Evolutionary conservation across 2,888 invertebrate species (phyloP).

Genomic region (Osmoderma eremita): DNA sequence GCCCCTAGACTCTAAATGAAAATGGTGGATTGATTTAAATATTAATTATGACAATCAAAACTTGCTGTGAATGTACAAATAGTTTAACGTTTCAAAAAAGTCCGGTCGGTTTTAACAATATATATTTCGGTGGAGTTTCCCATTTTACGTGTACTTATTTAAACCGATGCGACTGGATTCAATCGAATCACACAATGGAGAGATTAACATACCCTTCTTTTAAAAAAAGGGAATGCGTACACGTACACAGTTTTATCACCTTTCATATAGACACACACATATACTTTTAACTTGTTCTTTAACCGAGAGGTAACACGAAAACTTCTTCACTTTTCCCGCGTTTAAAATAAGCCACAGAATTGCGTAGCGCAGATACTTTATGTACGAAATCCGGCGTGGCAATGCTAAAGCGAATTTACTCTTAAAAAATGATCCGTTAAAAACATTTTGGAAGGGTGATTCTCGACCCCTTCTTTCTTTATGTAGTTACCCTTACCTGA

Average conservation of each 20-base stretch:
- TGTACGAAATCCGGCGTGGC: slow-evolving; percentile 12
- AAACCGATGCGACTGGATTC: neutral
- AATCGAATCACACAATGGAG: slow-evolving; percentile 8
- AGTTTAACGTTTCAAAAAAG: no score
- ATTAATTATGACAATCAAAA: slow-evolving; percentile 57
- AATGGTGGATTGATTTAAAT: slow-evolving; percentile 57
- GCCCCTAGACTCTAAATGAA: slow-evolving; percentile 55
- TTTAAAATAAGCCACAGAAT: neutral
- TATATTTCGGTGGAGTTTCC: neutral
- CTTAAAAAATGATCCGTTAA: slow-evolving; percentile 39
- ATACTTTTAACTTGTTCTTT: neutral
- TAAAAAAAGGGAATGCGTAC: neutral
- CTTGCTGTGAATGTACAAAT: slow-evolving; percentile 50
- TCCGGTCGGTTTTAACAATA: no score
- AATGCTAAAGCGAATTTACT: slow-evolving; percentile 37
- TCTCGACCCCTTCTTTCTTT: slow-evolving; percentile 35
- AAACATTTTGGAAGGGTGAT: slow-evolving; percentile 42
- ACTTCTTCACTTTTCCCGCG: neutral
- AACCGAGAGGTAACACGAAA: neutral
- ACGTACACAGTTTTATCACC: neutral
- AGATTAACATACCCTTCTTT: slow-evolving; percentile 29
- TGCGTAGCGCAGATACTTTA: neutral
- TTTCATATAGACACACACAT: neutral
- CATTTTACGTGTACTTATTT: no score
- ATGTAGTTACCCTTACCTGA: slow-evolving; percentile 43